Conservation (phyloP, 2,113 vertebrate genomes). For the Grantiella picta region DNA sequence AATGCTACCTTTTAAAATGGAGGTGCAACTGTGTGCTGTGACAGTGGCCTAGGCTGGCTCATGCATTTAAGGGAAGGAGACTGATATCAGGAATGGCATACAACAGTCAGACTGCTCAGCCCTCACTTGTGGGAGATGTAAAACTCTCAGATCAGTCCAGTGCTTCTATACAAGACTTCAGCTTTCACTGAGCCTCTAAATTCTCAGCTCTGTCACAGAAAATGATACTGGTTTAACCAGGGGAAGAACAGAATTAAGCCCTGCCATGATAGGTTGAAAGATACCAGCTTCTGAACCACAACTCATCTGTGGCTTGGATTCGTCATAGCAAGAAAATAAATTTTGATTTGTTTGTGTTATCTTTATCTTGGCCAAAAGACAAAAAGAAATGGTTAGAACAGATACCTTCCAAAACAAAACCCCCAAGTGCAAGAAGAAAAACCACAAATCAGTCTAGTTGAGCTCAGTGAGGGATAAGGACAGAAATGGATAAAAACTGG, state of each 20-base stretch:
- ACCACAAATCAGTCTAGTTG: background rate
- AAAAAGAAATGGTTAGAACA: conserved; percentile 29
- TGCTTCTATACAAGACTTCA: background rate
- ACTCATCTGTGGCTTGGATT: background rate
- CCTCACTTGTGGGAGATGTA: fast-evolving
- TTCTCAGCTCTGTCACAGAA: background rate
- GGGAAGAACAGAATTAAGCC: background rate
- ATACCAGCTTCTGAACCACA: background rate
- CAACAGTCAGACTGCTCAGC: background rate
- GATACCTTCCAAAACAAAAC: background rate
- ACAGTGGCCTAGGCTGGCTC: background rate
- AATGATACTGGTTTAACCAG: background rate
- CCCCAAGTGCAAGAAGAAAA: background rate
- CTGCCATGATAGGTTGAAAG: background rate
- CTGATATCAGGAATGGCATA: background rate
- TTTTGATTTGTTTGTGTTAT: background rate
- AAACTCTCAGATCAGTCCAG: background rate
- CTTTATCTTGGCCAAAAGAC: background rate
- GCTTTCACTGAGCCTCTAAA: background rate
- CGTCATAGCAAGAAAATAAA: background rate
- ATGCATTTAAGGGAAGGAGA: background rate
- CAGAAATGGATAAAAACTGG: background rate
- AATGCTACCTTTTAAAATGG: background rate
- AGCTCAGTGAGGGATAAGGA: background rate
- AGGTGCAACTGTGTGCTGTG: background rate